These are phyloP conservation scores for Antennarius maculatus DNA, from an alignment of 2,797 vertebrate species.

Conservation along the genomic window DNA sequence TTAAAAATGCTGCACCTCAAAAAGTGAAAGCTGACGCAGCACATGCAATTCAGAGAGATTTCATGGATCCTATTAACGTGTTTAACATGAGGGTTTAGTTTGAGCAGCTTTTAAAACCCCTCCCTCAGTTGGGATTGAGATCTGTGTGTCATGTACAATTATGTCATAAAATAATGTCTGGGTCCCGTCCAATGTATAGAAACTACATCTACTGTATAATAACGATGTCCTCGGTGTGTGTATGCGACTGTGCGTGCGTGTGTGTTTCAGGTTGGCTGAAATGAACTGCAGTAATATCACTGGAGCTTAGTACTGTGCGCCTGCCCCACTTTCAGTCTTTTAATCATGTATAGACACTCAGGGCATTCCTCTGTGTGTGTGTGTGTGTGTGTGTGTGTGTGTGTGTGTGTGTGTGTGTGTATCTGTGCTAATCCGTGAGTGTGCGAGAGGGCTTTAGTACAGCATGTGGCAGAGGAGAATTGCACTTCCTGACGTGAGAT, in stretches of 20 bases:
- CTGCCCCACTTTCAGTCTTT: slow-evolving; percentile 75
- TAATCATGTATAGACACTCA: slow-evolving; percentile 76
- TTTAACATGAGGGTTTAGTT: slow-evolving; percentile 1
- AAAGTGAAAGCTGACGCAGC: slow-evolving; percentile 16
- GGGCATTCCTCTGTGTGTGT: slow-evolving; percentile 47
- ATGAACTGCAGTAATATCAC: slow-evolving; percentile 60
- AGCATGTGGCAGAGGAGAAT: slow-evolving; percentile 54
- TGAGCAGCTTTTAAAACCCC: not conserved
- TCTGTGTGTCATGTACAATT: too few relatives aligned
- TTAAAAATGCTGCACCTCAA: slow-evolving; percentile 18
- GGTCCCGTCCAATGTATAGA: not conserved
- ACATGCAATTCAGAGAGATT: slow-evolving; percentile 4
- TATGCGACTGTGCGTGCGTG: slow-evolving; percentile 25
- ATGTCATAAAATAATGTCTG: slow-evolving; percentile 21
- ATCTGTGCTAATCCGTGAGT: slow-evolving; percentile 44
- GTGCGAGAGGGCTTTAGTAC: slow-evolving; percentile 46
- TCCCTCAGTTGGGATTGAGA: not conserved
- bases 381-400: slow-evolving; percentile 12
- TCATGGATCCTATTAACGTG: not conserved
- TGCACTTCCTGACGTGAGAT: slow-evolving; percentile 53
- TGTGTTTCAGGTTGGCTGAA: slow-evolving; percentile 35
- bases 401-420: not conserved
- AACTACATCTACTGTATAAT: slow-evolving; percentile 24
- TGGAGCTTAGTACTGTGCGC: slow-evolving; percentile 49
- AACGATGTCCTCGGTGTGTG: slow-evolving; percentile 32